A percentile compares a stretch with the other conserved stretches of the same genome.
Conservation (phyloP, 2,113 vertebrate genomes). For the Megatriorchis doriae region DNA sequence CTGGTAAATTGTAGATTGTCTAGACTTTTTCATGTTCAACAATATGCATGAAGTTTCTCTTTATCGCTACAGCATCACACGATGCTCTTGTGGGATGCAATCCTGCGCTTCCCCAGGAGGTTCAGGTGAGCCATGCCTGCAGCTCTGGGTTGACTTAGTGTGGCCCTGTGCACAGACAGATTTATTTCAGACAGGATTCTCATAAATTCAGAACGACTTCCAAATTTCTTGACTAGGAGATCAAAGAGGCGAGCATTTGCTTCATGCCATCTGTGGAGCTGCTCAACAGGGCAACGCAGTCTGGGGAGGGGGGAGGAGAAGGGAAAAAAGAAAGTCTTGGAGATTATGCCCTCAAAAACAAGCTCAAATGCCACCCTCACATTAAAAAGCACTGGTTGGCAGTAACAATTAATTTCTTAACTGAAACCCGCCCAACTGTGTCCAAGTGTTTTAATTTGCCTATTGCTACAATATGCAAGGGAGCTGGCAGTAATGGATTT, state of each 20-base stretch:
- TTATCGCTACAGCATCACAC: slow-evolving; percentile 35
- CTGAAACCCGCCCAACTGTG: slow-evolving; percentile 65
- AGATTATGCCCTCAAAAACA: slow-evolving; percentile 53
- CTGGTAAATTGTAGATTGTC: slow-evolving; percentile 59
- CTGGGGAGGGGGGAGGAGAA: slow-evolving; percentile 3
- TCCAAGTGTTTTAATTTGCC: slow-evolving; percentile 69
- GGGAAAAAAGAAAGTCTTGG: slow-evolving; percentile 29
- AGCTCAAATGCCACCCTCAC: slow-evolving; percentile 52
- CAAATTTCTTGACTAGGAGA: slow-evolving; percentile 64
- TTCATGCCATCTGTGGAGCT: slow-evolving; percentile 50
- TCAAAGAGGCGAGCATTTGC: slow-evolving; percentile 55
- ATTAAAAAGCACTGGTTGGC: slow-evolving; percentile 56
- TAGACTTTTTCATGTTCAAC: slow-evolving; percentile 52
- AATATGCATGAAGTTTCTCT: slow-evolving; percentile 45
- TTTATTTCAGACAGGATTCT: slow-evolving; percentile 55
- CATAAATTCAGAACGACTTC: slow-evolving; percentile 61
- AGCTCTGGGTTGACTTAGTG: not conserved
- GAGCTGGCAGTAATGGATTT: slow-evolving; percentile 67
- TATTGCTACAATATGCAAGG: slow-evolving; percentile 65
- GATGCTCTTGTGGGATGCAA: slow-evolving; percentile 3
- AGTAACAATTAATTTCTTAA: slow-evolving; percentile 67
- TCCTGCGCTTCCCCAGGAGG: not conserved
- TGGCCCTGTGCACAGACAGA: slow-evolving; percentile 27
- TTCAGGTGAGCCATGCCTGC: slow-evolving; percentile 31
- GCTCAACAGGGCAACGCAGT: slow-evolving; percentile 36